These are phyloP conservation scores for Beris morrisii DNA, from an alignment of 2,888 invertebrate species.

Conservation along the genomic window DNA sequence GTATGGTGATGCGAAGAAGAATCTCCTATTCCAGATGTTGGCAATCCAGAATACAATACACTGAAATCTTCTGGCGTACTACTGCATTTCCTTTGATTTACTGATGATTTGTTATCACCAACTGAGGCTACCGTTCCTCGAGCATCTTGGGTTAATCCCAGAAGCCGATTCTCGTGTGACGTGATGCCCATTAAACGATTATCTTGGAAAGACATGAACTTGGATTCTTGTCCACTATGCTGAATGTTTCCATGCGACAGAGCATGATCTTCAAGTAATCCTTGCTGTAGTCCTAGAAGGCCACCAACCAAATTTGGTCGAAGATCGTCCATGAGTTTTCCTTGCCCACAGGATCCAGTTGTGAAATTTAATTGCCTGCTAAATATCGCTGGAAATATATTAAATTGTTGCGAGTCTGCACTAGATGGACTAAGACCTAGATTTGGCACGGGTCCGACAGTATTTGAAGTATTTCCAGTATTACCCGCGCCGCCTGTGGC, in stretches of 20 bases:
- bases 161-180: conserved; percentile 54
- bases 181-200: conserved; percentile 57
- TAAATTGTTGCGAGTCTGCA: conserved; percentile 72
- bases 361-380: conserved; percentile 85
- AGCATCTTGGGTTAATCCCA: conserved; percentile 59
- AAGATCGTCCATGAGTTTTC: conserved; percentile 85
- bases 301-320: conserved; percentile 81
- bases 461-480: conserved; percentile 33
- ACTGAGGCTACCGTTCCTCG: conserved; percentile 56
- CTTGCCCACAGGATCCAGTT: conserved; percentile 69
- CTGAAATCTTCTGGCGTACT: conserved; percentile 88
- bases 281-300: conserved; percentile 74
- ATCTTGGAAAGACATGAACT: conserved; percentile 58
- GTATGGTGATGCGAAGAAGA: conserved; percentile 63
- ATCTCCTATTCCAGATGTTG: conserved; percentile 56
- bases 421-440: conserved; percentile 55
- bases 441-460: conserved; percentile 46
- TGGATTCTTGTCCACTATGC: conserved; percentile 57
- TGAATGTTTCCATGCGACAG: conserved; percentile 59
- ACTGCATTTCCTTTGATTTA: conserved; percentile 70
- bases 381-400: conserved; percentile 89
- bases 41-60: conserved; percentile 74
- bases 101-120: conserved; percentile 60
- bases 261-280: conserved; percentile 75
- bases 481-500: conserved; percentile 34